A percentile compares a stretch with the other conserved stretches of the same genome.
Evolutionary conservation across 2,113 vertebrate species (phyloP).

Genomic region (Dasyornis broadbenti): DNA sequence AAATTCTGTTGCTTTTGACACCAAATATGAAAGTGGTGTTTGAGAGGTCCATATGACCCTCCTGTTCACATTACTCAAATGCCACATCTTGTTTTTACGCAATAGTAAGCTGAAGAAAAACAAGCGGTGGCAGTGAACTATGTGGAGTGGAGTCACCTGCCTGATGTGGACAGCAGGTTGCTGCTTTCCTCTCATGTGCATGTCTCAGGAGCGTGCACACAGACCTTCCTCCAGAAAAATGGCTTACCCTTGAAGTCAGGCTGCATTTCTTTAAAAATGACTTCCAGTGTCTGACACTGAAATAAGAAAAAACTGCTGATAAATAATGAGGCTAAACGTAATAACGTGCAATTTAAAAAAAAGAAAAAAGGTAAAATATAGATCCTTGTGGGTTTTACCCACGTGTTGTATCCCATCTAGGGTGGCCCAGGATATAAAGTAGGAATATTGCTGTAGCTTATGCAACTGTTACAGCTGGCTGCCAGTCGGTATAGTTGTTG

Average conservation of each 20-base stretch:
- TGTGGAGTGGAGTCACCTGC: not conserved
- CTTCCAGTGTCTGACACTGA: not conserved
- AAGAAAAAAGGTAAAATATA: not conserved
- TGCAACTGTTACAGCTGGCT: not conserved
- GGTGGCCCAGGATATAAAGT: not conserved
- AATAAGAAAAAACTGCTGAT: not conserved
- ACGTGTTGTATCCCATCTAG: not conserved
- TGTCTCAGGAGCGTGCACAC: rapidly evolving
- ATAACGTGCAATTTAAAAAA: not conserved
- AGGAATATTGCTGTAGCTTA: not conserved
- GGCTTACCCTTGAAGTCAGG: not conserved
- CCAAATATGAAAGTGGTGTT: not conserved
- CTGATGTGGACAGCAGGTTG: not conserved
- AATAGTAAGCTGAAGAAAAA: not conserved
- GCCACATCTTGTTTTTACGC: not conserved
- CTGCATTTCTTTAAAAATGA: not conserved
- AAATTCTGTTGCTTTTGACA: not conserved
- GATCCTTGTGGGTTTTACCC: not conserved
- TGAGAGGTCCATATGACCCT: not conserved
- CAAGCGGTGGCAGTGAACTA: not conserved
- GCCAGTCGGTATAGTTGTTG: not conserved
- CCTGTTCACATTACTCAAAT: not conserved
- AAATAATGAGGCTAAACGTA: not conserved
- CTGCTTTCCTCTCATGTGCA: not conserved
- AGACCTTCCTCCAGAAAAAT: not conserved